Evolutionary conservation across 2,888 invertebrate genomes (phyloP), one percentile per base, ranked within the genome.

Genomic region (Smittia sp.): DNA sequence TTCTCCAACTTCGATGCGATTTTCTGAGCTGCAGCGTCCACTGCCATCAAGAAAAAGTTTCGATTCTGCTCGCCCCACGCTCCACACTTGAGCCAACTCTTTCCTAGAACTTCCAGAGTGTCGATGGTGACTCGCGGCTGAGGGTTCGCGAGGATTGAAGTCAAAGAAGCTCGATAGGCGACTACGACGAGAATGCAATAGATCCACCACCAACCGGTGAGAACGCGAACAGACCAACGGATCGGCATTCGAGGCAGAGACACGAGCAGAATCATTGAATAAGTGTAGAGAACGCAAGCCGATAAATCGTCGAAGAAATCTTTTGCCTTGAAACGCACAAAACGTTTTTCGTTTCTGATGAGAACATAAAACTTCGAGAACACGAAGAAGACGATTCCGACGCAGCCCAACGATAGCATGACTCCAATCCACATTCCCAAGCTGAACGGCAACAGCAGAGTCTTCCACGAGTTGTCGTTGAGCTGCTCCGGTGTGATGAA

Each of bases 161-260:
- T 93, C 87, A 94, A 89, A 77, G 92, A 93, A 0, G 93, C 93
- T 78, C 90, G 83, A 79, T 94, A 94, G 0, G 90, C 87, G 0
- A 92, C 91, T 0, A 90, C 90, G 3, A 93, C 85, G 1, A 93
- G 83, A 75, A 93, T 88, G 78, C 91, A 91, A 79, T 93, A 94
- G 1, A 93, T 80, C 93, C 93, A 94, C 82, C 93, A 94, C 89
- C 92, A 93, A 0, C 94, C 93, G 1, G 93, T 92, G 13, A 94
- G 83, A 27, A 93, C 83, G 39, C 93, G 84, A 54, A 94, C 83
- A 0, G 93, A 89, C 93, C 93, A 93, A 15, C 90, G 91, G 15
- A 86, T 85, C 0, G 93, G 93, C 76, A 93, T 83, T 78, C 86
- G 87, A 0, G 93, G 93, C 74, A 93, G 79, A 0, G 93, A 90